Evolutionary conservation across 2,113 vertebrate genomes (phyloP), one percentile per base, ranked within the genome.

Genomic region (Carassius auratus): DNA sequence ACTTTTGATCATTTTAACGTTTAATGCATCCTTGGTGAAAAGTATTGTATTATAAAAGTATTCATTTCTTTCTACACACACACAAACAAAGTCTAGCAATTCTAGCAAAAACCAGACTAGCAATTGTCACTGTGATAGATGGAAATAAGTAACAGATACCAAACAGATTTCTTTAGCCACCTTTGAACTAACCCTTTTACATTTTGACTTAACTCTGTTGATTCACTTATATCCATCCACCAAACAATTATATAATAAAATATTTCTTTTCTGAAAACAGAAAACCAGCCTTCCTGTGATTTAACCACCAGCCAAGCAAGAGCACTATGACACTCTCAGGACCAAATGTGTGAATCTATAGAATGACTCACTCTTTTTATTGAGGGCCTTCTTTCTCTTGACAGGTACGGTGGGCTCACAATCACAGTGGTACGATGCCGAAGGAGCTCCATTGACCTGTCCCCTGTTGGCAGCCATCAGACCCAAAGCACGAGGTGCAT

Each of bases 321-420:
- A 71, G 38, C 33, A 71, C 3, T 59, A 21, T 59, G 19, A 59
- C 57, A 59, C 14, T 59, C 57, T 59, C 87, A 13, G 33, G 85
- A 91, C 15, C 76, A 50, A 87, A 87, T 87, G 88, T 73, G 4
- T 68, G 8, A 62, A 5, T 69, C 0, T 48, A 50, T 52, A 19
- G 81, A 88, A 30, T 81, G 52, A 84, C 96, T 94, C 88, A 98
- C 98, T 97, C 87, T 96, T 97, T 91, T 96, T 98, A 86, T 94
- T 92, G 81, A 97, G 93, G 85, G 96, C 86, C 88, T 95, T 96
- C 88, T 96, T 98, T 83, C 92, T 95, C 78, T 95, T 95, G 0
- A 92, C 23, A 0, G 92, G 85, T 62, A 94, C 89, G 61, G 95
- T 89, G 13, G 91, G 38, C 17, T 93, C 94, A 17, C 97, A 99